These are phyloP conservation scores for Trematomus bernacchii DNA, from an alignment of 2,797 vertebrate genomes.

Conservation along the genomic window DNA sequence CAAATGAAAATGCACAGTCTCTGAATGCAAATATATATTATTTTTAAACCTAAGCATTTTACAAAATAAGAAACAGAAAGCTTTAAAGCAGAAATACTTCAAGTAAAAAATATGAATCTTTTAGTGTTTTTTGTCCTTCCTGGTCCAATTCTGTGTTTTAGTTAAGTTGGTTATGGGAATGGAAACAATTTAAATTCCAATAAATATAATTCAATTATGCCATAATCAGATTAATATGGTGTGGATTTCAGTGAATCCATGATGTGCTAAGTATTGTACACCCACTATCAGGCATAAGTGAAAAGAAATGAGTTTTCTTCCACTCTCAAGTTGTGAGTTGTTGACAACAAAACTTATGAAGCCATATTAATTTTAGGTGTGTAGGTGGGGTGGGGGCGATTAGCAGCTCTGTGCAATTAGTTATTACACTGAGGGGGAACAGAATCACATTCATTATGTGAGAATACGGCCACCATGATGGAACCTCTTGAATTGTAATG, in stretches of 20 bases:
- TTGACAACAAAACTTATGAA: conserved; percentile 31
- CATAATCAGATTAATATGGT: conserved; percentile 15
- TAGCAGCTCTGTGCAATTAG: conserved; percentile 55
- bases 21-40: not conserved
- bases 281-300: conserved; percentile 23
- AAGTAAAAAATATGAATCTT: not conserved
- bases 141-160: not conserved
- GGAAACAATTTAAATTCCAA: not conserved
- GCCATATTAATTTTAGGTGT: conserved; percentile 27
- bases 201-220: not conserved
- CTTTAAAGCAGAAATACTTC: not conserved
- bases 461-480: conserved; percentile 71
- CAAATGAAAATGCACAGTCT: not conserved
- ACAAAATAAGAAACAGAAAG: too few species aligned
- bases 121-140: too few species aligned
- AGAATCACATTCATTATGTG: conserved; percentile 70
- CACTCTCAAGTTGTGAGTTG: conserved; percentile 3
- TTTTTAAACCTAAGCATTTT: not conserved
- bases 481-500: conserved; percentile 77
- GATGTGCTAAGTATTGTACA: not conserved
- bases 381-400: conserved; percentile 43
- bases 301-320: conserved; percentile 26
- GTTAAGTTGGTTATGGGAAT: not conserved
- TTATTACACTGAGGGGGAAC: conserved; percentile 48
- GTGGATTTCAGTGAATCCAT: not conserved